Base-by-base conservation (phyloP, 2,113 vertebrate genomes). In the Barbus barbus region DNA sequence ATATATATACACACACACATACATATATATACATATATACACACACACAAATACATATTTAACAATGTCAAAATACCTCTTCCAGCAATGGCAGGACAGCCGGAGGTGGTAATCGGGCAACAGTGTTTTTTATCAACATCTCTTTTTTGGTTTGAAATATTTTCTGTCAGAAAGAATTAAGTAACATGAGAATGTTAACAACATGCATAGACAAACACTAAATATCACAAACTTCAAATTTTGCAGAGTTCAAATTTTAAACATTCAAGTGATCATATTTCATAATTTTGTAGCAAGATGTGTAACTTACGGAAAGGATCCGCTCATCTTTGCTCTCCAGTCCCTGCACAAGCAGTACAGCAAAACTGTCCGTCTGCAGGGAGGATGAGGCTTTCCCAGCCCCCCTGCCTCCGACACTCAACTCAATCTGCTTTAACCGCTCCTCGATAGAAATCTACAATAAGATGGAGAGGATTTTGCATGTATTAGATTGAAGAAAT, bases 141-240 rank as follows among this genome's bases (percentile, higher is more conserved):
- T 96, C 95, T 86, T 97, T 98, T 79, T 91, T 96, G 61, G 95
- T 97, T 86, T 96, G 97, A 78, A 99, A 96, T 85, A 99, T 96
- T 97, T 97, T 98, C 98, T 99, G 92, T 90, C 82, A 86, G 84
- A 88, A 58, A 36, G 36, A n/a, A 75, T 28, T 16, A 6, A 36
- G 31, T 8, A 2, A 41, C 48, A 53, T 41, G 38, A 41, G 38
- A 41, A 41, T 9, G 11, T 36, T 0, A 33, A 53, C 48, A n/a
- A 6, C 20, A 1, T 38, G 14, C n/a, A 79, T 4, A 51, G 11
- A 48, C 51, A 72, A 26, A 22, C 14, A 4, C 0, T n/a, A 53
- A 24, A 22, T 46, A 2, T 28, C 22, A 48, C n/a, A 31, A 20
- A 38, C 9, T 36, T 1, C 0, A 53, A 38, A 22, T 4, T 20